Evolutionary conservation across 2,888 invertebrate species (phyloP).

Genomic region (Agriotes lineatus): DNA sequence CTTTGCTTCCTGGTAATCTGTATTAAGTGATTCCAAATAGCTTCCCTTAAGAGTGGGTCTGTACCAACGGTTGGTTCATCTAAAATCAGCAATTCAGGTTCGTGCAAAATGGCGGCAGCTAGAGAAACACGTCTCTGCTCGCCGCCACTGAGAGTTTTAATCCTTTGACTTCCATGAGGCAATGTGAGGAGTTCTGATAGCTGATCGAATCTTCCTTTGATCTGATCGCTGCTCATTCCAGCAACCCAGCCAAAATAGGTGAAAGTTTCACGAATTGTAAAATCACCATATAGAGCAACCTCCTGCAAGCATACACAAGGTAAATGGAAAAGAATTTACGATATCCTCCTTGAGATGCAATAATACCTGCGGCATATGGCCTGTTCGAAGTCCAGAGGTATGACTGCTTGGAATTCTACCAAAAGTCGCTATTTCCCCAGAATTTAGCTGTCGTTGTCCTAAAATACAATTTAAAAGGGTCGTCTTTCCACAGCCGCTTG

Average conservation of each 20-base stretch:
- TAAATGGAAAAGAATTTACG: no score
- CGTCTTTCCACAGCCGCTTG: no score
- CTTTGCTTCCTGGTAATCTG: conserved; percentile 81
- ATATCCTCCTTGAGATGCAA: no score
- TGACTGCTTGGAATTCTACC: no score
- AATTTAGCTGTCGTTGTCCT: no score
- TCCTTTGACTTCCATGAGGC: conserved; percentile 58
- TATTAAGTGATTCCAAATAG: conserved; percentile 88
- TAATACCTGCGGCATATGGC: no score
- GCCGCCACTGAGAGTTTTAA: conserved; percentile 88
- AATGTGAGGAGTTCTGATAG: conserved; percentile 54
- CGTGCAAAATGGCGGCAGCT: conserved; percentile 88
- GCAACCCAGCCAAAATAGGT: conserved; percentile 64
- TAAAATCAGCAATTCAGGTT: conserved; percentile 89
- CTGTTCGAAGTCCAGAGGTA: no score
- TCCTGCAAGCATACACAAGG: no score
- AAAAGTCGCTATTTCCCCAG: no score
- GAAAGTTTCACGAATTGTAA: conserved; percentile 63
- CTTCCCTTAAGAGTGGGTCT: conserved; percentile 88
- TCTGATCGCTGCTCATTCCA: conserved; percentile 58
- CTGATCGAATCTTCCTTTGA: conserved; percentile 50
- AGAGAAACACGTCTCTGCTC: conserved; percentile 91
- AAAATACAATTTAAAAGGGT: no score
- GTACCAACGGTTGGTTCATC: conserved; percentile 96
- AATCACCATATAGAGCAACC: conserved; percentile 63